These are phyloP conservation scores for Reticulitermes lucifugus DNA, from an alignment of 2,888 invertebrate species.

Conservation along the genomic window DNA sequence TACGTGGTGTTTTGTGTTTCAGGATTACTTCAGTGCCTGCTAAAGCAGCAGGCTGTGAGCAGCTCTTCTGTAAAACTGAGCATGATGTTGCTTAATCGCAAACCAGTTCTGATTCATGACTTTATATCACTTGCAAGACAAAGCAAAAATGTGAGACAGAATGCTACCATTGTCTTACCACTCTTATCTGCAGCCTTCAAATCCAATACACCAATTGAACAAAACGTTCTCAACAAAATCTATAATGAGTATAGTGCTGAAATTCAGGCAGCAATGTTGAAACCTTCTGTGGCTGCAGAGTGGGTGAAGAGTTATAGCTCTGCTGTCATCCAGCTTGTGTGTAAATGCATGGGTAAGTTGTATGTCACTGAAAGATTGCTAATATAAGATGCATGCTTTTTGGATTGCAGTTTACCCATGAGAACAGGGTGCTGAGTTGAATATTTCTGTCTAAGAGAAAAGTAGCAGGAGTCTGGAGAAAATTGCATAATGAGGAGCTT, in stretches of 20 bases:
- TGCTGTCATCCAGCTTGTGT: slow-evolving; percentile 71
- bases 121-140: slow-evolving; percentile 2
- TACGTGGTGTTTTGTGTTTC: background rate
- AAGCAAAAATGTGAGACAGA: slow-evolving; percentile 20
- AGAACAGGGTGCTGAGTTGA: too few relatives aligned
- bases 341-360: slow-evolving; percentile 67
- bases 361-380: background rate
- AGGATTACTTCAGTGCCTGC: background rate
- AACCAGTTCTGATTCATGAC: background rate
- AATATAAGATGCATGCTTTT: too few relatives aligned
- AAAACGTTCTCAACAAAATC: slow-evolving; percentile 66
- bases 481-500: too few relatives aligned
- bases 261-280: slow-evolving; percentile 73
- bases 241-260: slow-evolving; percentile 72
- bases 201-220: slow-evolving; percentile 64
- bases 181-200: slow-evolving; percentile 69
- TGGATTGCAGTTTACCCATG: too few relatives aligned
- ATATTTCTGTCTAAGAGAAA: too few relatives aligned
- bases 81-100: slow-evolving; percentile 19
- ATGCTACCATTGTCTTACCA: slow-evolving; percentile 10
- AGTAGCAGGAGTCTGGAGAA: too few relatives aligned
- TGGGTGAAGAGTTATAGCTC: slow-evolving; percentile 66
- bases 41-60: background rate
- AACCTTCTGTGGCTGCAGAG: slow-evolving; percentile 74
- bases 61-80: slow-evolving; percentile 43